These are phyloP conservation scores for Homarus gammarus DNA, from an alignment of 2,888 invertebrate species.

Conservation along the genomic window DNA sequence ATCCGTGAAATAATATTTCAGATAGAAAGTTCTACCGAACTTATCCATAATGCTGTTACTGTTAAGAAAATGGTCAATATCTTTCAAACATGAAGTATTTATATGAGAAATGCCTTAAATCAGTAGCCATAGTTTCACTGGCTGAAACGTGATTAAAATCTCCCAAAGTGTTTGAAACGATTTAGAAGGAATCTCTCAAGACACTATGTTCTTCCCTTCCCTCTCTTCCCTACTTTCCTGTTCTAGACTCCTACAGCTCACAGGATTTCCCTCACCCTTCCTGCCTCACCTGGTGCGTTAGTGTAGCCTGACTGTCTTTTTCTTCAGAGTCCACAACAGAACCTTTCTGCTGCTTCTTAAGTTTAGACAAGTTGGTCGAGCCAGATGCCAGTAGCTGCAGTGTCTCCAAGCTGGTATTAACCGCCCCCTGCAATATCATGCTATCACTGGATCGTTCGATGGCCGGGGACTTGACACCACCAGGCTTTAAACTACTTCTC, in stretches of 20 bases:
- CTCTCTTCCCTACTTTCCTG: too few relatives aligned
- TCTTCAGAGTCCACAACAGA: slow-evolving; percentile 46
- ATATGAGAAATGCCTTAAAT: too few relatives aligned
- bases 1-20: too few relatives aligned
- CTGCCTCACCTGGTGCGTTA: slow-evolving; percentile 67
- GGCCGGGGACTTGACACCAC: slow-evolving; percentile 11
- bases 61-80: too few relatives aligned
- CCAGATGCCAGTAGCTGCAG: slow-evolving; percentile 75
- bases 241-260: background rate
- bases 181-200: too few relatives aligned
- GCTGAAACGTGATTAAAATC: too few relatives aligned
- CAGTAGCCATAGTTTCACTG: too few relatives aligned
- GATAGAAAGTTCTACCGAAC: too few relatives aligned
- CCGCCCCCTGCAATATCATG: slow-evolving; percentile 72
- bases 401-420: slow-evolving; percentile 74
- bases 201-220: background rate
- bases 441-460: slow-evolving; percentile 53
- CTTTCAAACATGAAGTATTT: too few relatives aligned
- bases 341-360: slow-evolving; percentile 66
- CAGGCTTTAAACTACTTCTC: slow-evolving; percentile 23
- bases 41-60: too few relatives aligned
- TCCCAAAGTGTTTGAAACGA: too few relatives aligned
- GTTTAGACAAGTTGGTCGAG: slow-evolving; percentile 71
- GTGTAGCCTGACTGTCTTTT: slow-evolving; percentile 58
- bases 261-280: background rate